Percentiles rank a stretch among this genome's conserved stretches.
These are phyloP conservation scores for Mizuhopecten yessoensis DNA, from an alignment of 1,140 invertebrate species.

Conservation along the genomic window DNA sequence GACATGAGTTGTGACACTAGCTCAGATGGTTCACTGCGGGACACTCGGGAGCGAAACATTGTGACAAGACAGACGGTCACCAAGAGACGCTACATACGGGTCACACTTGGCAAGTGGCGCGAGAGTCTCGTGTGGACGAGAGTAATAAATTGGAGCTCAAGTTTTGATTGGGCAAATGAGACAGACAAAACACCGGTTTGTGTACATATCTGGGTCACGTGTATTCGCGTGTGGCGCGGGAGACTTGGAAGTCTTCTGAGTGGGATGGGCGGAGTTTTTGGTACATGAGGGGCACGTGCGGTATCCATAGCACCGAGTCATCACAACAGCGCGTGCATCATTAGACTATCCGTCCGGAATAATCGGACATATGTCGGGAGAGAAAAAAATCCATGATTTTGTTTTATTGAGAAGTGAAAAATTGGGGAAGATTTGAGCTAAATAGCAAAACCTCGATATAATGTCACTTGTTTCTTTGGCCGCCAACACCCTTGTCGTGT, in stretches of 20 bases:
- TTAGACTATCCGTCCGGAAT: neutral
- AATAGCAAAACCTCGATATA: too few relatives aligned
- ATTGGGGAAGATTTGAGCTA: too few relatives aligned
- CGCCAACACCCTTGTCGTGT: too few relatives aligned
- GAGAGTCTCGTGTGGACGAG: conserved; percentile 1
- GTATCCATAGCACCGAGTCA: neutral
- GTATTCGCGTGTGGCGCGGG: neutral
- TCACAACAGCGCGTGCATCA: neutral
- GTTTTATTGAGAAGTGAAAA: too few relatives aligned
- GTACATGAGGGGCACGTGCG: conserved; percentile 16
- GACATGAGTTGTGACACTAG: neutral
- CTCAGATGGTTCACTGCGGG: neutral
- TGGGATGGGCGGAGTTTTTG: neutral
- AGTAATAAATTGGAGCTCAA: conserved; percentile 22
- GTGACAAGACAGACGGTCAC: conserved; percentile 31
- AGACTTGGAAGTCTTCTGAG: conserved; percentile 10
- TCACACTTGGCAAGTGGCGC: conserved; percentile 20
- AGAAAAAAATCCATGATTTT: neutral
- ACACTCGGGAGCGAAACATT: conserved; percentile 11
- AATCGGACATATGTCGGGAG: conserved; percentile 1
- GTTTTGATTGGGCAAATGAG: neutral
- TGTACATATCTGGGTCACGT: conserved; percentile 37
- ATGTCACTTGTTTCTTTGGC: too few relatives aligned
- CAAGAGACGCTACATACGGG: neutral
- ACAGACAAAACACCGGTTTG: conserved; percentile 25